phyloP scores from a whole-genome alignment of 2,113 vertebrate species.

The Hippocampus zosterae region DNA sequence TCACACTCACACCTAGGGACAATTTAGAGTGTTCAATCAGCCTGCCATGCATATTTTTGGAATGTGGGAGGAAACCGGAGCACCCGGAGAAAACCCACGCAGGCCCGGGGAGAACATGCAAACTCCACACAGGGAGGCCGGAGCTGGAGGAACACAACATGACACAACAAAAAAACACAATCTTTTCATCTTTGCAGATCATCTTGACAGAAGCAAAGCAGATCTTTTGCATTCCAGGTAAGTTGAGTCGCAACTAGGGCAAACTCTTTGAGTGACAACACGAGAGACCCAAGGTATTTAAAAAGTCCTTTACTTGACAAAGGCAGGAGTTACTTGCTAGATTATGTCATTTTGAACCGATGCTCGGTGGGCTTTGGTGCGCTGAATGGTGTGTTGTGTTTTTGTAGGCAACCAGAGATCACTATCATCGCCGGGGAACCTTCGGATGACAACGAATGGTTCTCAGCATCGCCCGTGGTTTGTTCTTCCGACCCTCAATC shows the following conservation, averaged over 20 bases:
- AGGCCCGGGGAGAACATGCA: no score
- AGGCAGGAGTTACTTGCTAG: background rate
- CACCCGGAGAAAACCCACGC: no score
- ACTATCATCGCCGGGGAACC: constrained; percentile 87
- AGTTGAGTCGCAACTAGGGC: constrained; percentile 68
- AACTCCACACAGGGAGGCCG: no score
- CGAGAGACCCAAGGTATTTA: constrained; percentile 82
- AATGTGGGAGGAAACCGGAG: no score
- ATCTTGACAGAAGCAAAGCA: constrained; percentile 81
- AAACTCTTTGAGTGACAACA: constrained; percentile 74
- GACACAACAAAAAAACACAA: background rate
- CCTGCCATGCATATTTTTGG: no score
- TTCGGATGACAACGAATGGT: constrained; percentile 77
- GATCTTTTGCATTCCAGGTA: constrained; percentile 80
- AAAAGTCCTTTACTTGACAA: background rate
- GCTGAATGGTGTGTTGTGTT: background rate
- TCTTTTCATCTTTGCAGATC: constrained; percentile 71
- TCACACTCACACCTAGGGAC: no score
- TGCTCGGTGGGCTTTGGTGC: background rate
- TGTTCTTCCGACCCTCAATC: constrained; percentile 62
- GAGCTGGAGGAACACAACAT: no score
- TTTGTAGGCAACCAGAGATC: constrained; percentile 83
- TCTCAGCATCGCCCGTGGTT: constrained; percentile 65
- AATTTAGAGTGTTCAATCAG: no score
- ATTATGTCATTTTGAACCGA: background rate